A percentile compares a stretch with the other conserved stretches of the same genome.
phyloP scores from a whole-genome alignment of 1,140 invertebrate species.

The Aricia agestis region DNA sequence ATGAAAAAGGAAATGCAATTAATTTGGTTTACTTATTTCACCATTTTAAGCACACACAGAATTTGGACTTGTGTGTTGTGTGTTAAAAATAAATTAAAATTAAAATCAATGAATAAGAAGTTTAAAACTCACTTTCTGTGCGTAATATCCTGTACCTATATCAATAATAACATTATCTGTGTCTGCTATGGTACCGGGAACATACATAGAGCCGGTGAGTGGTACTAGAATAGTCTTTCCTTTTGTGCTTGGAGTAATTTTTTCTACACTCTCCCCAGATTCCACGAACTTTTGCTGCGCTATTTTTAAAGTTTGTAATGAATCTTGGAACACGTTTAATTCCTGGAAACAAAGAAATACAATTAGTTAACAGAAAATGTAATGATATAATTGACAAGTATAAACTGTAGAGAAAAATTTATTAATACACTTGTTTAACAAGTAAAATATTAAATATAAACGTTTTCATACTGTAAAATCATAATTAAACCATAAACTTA shows the following conservation, averaged over 20 bases:
- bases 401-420: too few relatives aligned
- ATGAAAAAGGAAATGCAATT: too few relatives aligned
- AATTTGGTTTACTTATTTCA: too few relatives aligned
- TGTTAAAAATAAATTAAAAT: too few relatives aligned
- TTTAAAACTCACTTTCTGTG: conserved; percentile 84
- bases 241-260: conserved; percentile 83
- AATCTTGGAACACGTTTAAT: conserved; percentile 90
- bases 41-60: too few relatives aligned
- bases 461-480: conserved; percentile 2
- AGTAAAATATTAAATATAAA: too few relatives aligned
- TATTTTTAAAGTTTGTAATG: conserved; percentile 90
- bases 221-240: conserved; percentile 93
- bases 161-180: conserved; percentile 92
- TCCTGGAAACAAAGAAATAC: conserved; percentile 79
- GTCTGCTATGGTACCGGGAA: conserved; percentile 89
- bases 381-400: neutral
- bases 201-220: conserved; percentile 96
- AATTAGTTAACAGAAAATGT: too few relatives aligned
- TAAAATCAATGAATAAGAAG: neutral
- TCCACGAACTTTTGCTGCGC: conserved; percentile 93
- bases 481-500: conserved; percentile 53
- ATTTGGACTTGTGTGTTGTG: too few relatives aligned
- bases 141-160: conserved; percentile 96
- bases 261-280: conserved; percentile 89
- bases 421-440: too few relatives aligned